Evolutionary conservation across 2,797 vertebrate species (phyloP).

Genomic region (Lindbergichthys nudifrons): DNA sequence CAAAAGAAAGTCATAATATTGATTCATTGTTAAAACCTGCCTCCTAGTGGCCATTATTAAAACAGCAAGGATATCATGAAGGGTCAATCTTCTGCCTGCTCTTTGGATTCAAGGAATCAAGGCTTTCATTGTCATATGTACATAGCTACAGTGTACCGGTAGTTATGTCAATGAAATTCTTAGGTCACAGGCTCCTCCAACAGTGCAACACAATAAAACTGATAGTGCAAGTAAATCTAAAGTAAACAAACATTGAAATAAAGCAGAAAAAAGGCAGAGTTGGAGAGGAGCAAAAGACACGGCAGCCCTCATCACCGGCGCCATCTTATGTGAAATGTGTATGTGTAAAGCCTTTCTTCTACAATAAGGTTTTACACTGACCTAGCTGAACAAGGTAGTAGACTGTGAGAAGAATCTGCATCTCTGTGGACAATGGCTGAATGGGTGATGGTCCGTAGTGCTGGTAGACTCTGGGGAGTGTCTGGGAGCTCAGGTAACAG

Average conservation of each 20-base stretch:
- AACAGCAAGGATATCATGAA: not conserved
- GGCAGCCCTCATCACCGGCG: no score
- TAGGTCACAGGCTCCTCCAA: no score
- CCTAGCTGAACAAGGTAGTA: constrained; percentile 98
- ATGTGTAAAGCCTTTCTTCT: not conserved
- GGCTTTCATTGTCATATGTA: no score
- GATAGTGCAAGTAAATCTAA: no score
- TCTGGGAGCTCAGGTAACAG: constrained; percentile 94
- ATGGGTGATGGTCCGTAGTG: constrained; percentile 89
- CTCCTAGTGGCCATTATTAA: constrained; percentile 16
- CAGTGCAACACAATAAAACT: no score
- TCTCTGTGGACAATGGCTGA: constrained; percentile 94
- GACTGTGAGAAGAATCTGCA: constrained; percentile 96
- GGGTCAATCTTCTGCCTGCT: not conserved
- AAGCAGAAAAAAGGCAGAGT: no score
- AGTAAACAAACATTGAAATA: no score
- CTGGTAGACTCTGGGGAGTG: constrained; percentile 91
- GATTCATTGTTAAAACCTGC: not conserved
- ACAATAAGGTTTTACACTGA: constrained; percentile 73
- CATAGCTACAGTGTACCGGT: no score
- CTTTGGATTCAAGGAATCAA: not conserved
- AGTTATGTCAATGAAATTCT: no score
- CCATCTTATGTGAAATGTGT: no score
- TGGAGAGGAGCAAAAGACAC: no score
- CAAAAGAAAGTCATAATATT: not conserved